Base-by-base conservation (phyloP, 2,797 vertebrate species). In the Gouania willdenowi region DNA sequence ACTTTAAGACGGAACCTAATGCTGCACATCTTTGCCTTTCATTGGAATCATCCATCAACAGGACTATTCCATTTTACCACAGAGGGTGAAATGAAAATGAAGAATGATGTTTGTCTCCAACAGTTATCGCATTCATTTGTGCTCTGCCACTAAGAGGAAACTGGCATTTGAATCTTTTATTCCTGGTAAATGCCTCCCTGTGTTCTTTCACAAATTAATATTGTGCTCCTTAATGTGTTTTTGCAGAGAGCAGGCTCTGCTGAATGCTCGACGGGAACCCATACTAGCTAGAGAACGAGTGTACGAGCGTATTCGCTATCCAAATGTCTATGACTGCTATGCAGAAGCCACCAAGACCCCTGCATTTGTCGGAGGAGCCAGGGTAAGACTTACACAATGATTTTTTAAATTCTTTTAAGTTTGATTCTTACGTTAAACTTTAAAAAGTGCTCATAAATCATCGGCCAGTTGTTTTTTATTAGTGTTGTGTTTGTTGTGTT, bases 351-450 rank as follows among this genome's bases (percentile, higher is more conserved):
- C 86, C 36, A 95, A 88, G 87, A 88, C 89, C 4, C 92, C 94
- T 22, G 93, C 96, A 3, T 98, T 98, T 79, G 89, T 99, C 41
- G 94, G 94, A 50, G 97, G 95, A 78, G 84, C 93, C 67, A 96
- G 92, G 91, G 96, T 98, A 82, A 61, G 81, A 19, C 14, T 16
- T 6, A 8, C 1, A 8, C 9, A 3, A 9, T 13, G 26, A n/a
- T n/a, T n/a, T n/a, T n/a, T n/a, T n/a, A n/a, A n/a, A n/a, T n/a
- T n/a, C n/a, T n/a, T n/a, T n/a, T n/a, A n/a, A n/a, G n/a, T n/a
- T n/a, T n/a, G n/a, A n/a, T n/a, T n/a, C n/a, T n/a, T n/a, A n/a
- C n/a, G n/a, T n/a, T n/a, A n/a, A n/a, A n/a, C n/a, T n/a, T n/a
- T n/a, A n/a, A n/a, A n/a, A n/a, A n/a, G n/a, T n/a, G n/a, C n/a